Evolutionary conservation across 2,888 invertebrate genomes (phyloP).

Genomic region (Hypercompe scribonia): DNA sequence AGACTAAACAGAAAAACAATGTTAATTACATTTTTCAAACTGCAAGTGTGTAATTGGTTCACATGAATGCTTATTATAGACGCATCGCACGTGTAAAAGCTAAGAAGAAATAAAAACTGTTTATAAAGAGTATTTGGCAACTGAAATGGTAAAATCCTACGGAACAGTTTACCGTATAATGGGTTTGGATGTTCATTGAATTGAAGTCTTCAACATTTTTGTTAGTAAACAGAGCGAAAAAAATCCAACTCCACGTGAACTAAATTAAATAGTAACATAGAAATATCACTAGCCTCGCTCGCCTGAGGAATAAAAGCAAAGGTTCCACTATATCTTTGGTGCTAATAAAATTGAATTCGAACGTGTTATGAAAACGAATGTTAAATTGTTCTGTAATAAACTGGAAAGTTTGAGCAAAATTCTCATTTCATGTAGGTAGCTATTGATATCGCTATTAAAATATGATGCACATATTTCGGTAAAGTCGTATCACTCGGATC

Average conservation of each 20-base stretch:
- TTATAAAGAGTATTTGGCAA: too few species aligned
- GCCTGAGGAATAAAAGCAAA: neutral
- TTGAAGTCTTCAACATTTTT: neutral
- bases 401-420: neutral
- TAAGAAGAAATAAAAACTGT: too few species aligned
- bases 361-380: neutral
- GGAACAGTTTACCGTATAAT: too few species aligned
- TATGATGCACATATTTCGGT: neutral
- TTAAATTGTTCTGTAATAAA: neutral
- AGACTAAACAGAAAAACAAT: too few species aligned
- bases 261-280: neutral
- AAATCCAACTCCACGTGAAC: neutral
- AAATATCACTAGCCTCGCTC: neutral
- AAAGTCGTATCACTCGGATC: neutral
- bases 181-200: neutral
- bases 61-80: too few species aligned
- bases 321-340: neutral
- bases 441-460: neutral
- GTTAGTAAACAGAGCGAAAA: neutral
- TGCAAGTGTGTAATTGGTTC: too few species aligned
- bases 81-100: too few species aligned
- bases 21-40: too few species aligned
- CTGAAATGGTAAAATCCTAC: too few species aligned
- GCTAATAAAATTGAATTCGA: neutral
- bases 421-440: neutral